Evolutionary conservation across 2,888 invertebrate genomes (phyloP).

Genomic region (Diloba caeruleocephala): DNA sequence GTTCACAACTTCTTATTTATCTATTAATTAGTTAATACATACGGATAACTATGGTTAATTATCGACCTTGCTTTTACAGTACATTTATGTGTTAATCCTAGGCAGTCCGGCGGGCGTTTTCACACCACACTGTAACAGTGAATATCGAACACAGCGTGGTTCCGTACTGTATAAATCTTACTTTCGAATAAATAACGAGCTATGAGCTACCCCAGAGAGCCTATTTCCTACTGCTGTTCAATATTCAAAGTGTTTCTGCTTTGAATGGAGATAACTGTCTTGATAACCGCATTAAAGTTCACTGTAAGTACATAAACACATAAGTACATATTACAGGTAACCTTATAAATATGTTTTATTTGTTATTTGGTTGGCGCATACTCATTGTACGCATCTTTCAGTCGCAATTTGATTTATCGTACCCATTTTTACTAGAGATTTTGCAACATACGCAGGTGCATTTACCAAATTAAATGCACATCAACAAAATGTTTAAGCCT

Average conservation of each 20-base stretch:
- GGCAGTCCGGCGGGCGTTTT: slow-evolving; percentile 26
- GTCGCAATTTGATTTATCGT: too few relatives aligned
- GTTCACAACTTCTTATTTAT: slow-evolving; percentile 19
- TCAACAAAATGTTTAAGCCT: too few relatives aligned
- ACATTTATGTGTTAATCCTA: slow-evolving; percentile 49
- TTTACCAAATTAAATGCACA: too few relatives aligned
- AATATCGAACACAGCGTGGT: slow-evolving; percentile 56
- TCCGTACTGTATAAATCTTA: slow-evolving; percentile 58
- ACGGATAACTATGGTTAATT: slow-evolving; percentile 31
- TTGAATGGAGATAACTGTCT: slow-evolving; percentile 47
- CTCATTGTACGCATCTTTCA: too few relatives aligned
- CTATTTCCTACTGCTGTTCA: slow-evolving; percentile 51
- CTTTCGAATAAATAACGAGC: slow-evolving; percentile 61
- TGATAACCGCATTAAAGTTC: slow-evolving; percentile 44
- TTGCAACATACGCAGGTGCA: too few relatives aligned
- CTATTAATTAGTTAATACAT: slow-evolving; percentile 39
- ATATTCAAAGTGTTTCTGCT: slow-evolving; percentile 48
- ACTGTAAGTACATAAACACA: slow-evolving; percentile 1
- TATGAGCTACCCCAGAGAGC: slow-evolving; percentile 37
- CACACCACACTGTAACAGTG: slow-evolving; percentile 44
- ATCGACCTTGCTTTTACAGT: slow-evolving; percentile 40
- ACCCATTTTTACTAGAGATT: too few relatives aligned
- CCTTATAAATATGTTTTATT: too few relatives aligned
- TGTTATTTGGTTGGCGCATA: too few relatives aligned
- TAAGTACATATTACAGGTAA: neutral